phyloP scores from a whole-genome alignment of 2,113 vertebrate species.

The Atherinomorus stipes region DNA sequence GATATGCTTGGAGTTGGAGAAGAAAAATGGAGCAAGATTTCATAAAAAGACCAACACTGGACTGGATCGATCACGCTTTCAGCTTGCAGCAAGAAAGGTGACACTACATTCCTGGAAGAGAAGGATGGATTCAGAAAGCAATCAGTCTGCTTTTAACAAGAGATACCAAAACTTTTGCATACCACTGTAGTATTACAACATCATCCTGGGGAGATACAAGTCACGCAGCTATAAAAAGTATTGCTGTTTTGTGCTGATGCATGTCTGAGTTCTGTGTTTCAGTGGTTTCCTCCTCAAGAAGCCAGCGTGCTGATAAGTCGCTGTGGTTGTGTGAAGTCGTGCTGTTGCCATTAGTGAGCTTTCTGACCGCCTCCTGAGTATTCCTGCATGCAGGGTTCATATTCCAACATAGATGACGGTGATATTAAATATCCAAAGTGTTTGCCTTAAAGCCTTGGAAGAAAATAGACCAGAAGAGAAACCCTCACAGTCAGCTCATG shows the following conservation, averaged over 20 bases:
- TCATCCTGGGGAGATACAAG: too few species aligned
- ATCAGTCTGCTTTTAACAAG: too few species aligned
- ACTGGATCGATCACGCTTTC: too few species aligned
- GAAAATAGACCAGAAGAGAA: slow-evolving; percentile 38
- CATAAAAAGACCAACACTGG: too few species aligned
- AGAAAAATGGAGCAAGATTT: too few species aligned
- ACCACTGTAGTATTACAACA: too few species aligned
- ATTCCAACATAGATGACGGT: slow-evolving; percentile 33
- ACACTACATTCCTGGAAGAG: too few species aligned
- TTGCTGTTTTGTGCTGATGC: slow-evolving; percentile 26
- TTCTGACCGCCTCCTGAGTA: slow-evolving; percentile 3
- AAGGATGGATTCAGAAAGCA: too few species aligned
- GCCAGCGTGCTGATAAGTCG: background rate
- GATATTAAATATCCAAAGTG: slow-evolving; percentile 47
- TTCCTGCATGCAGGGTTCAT: slow-evolving; percentile 39
- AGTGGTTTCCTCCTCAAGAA: slow-evolving; percentile 1
- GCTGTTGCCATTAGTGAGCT: slow-evolving; percentile 25
- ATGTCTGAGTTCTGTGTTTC: background rate
- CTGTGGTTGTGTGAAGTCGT: slow-evolving; percentile 9
- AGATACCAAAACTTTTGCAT: too few species aligned
- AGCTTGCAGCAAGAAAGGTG: too few species aligned
- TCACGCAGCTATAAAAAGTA: too few species aligned
- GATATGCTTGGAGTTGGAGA: too few species aligned
- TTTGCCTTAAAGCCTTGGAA: slow-evolving; percentile 11
- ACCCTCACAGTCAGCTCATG: slow-evolving; percentile 17